Conservation (phyloP, 1,140 invertebrate genomes). For the Drosophila carrolli region DNA sequence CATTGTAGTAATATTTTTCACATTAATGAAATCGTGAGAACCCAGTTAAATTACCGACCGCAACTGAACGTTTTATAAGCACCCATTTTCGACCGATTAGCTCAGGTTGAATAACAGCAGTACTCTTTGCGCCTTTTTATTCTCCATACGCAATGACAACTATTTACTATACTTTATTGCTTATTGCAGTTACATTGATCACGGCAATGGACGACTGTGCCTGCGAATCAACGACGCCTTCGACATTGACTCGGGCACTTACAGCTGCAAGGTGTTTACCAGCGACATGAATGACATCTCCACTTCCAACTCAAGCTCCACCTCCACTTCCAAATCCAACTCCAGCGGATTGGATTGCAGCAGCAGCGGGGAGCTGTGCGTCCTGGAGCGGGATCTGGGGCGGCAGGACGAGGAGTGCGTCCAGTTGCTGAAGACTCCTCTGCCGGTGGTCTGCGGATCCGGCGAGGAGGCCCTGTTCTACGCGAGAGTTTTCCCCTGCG, state of each 20-base stretch:
- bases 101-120: slow-evolving; percentile 1
- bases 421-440: slow-evolving; percentile 70
- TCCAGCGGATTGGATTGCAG: slow-evolving; percentile 50
- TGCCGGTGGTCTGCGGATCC: slow-evolving; percentile 63
- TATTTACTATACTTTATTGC: slow-evolving; percentile 8
- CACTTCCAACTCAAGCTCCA: slow-evolving; percentile 6
- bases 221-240: slow-evolving; percentile 88
- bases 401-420: slow-evolving; percentile 46
- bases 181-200: slow-evolving; percentile 86
- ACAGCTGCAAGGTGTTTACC: slow-evolving; percentile 87
- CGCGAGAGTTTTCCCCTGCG: slow-evolving; percentile 74
- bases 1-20: background rate
- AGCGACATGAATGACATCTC: slow-evolving; percentile 36
- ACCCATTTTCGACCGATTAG: background rate
- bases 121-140: background rate
- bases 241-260: slow-evolving; percentile 89
- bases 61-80: slow-evolving; percentile 1
- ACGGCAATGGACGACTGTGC: slow-evolving; percentile 87
- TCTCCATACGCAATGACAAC: background rate
- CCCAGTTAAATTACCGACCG: background rate
- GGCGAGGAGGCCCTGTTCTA: slow-evolving; percentile 76
- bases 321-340: slow-evolving; percentile 25
- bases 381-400: slow-evolving; percentile 66
- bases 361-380: slow-evolving; percentile 73
- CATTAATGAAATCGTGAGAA: background rate